phyloP scores from a whole-genome alignment of 2,888 invertebrate genomes.

The Torymus texanus region DNA sequence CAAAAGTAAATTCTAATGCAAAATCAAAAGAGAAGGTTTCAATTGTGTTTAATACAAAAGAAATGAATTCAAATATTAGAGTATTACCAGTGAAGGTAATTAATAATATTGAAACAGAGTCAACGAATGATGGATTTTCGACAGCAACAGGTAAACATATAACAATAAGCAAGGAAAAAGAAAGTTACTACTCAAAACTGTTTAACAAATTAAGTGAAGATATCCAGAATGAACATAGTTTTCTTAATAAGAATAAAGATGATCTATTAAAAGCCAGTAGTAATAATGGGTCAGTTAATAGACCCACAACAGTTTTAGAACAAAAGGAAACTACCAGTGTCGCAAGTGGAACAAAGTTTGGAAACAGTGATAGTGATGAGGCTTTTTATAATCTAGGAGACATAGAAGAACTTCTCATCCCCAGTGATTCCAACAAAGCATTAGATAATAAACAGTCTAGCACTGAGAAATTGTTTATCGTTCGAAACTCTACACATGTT shows the following conservation, averaged over 20 bases:
- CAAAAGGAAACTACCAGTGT: background rate
- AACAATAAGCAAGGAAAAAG: too few species aligned
- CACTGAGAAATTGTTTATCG: conserved; percentile 3
- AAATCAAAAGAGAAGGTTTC: background rate
- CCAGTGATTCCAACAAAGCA: background rate
- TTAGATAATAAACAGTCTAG: background rate
- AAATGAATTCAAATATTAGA: background rate
- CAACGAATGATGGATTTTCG: too few species aligned
- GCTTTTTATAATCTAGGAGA: conserved; percentile 26
- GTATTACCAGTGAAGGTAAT: too few species aligned
- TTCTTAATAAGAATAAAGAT: conserved; percentile 27
- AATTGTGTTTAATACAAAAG: conserved; percentile 2
- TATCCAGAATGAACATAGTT: conserved; percentile 6
- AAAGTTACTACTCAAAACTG: conserved; percentile 30
- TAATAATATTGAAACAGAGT: too few species aligned
- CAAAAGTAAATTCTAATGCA: background rate
- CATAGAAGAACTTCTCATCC: conserved; percentile 8
- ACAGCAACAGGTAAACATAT: too few species aligned
- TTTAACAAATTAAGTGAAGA: conserved; percentile 37
- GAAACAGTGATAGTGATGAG: conserved; percentile 35
- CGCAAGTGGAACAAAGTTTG: background rate
- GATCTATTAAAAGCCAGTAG: background rate
- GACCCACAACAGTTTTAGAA: background rate
- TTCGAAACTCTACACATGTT: conserved; percentile 16
- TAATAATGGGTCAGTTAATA: conserved; percentile 1